Evolutionary conservation across 2,888 invertebrate genomes (phyloP).

Genomic region (Labia minor): DNA sequence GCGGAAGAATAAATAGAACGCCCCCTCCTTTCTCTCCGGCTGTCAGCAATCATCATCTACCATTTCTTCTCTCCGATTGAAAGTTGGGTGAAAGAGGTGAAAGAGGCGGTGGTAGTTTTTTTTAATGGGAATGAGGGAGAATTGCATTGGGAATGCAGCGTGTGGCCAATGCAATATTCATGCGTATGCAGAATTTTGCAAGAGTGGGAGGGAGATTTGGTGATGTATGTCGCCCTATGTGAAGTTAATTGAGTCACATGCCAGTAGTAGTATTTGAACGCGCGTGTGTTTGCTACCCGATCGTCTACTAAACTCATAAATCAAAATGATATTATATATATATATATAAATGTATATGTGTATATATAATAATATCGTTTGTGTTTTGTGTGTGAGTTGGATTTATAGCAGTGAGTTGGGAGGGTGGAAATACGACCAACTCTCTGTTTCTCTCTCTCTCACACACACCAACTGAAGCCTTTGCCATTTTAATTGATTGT

Average conservation of each 20-base stretch:
- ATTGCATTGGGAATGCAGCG: neutral
- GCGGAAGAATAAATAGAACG: no score
- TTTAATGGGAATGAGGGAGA: neutral
- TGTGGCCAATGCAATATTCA: conserved; percentile 13
- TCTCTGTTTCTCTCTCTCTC: no score
- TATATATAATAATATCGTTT: conserved; percentile 9
- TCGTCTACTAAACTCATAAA: conserved; percentile 7
- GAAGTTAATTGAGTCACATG: conserved; percentile 24
- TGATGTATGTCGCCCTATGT: conserved; percentile 17
- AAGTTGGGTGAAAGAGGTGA: no score
- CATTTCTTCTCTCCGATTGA: no score
- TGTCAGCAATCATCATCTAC: no score
- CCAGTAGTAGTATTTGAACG: neutral
- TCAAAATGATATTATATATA: conserved; percentile 1
- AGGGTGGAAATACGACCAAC: neutral
- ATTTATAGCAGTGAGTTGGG: conserved; percentile 1
- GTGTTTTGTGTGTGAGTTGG: no score
- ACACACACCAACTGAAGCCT: neutral
- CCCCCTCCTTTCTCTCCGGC: no score
- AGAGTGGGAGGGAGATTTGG: neutral
- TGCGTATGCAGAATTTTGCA: conserved; percentile 8
- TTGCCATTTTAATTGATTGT: conserved; percentile 13
- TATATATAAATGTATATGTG: neutral
- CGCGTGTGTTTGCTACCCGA: neutral
- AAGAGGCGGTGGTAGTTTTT: no score